Evolutionary conservation across 1,140 invertebrate species (phyloP).

Genomic region (Mya arenaria): DNA sequence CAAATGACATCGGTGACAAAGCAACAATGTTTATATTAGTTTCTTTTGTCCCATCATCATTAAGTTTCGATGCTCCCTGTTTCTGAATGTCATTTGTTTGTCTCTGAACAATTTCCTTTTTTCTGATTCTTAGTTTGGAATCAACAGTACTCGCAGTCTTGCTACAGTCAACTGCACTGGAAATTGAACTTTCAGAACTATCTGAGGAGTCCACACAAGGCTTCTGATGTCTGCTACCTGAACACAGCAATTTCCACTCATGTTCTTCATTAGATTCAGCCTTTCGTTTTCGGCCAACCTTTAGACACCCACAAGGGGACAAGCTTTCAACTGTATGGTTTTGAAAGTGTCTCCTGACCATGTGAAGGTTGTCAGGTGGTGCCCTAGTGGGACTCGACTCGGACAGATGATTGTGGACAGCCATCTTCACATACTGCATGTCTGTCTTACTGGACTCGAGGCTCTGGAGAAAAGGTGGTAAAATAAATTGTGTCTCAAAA

Average conservation of each 20-base stretch:
- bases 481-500: background rate
- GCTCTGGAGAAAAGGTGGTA: background rate
- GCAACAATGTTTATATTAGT: background rate
- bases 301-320: too few relatives aligned
- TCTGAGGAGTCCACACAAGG: background rate
- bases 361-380: background rate
- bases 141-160: background rate
- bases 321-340: background rate
- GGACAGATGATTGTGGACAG: background rate
- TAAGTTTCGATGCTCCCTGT: background rate
- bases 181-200: background rate
- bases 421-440: background rate
- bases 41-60: background rate
- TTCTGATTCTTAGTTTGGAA: too few relatives aligned
- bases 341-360: background rate
- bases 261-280: background rate
- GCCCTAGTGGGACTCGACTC: background rate
- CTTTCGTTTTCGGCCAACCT: too few relatives aligned
- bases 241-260: background rate
- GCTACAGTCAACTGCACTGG: background rate
- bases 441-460: background rate
- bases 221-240: background rate
- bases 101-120: background rate
- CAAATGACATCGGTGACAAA: background rate
- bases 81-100: background rate